Base-by-base conservation (phyloP, 1,140 invertebrate species). In the Drosophila subpulchrella region DNA sequence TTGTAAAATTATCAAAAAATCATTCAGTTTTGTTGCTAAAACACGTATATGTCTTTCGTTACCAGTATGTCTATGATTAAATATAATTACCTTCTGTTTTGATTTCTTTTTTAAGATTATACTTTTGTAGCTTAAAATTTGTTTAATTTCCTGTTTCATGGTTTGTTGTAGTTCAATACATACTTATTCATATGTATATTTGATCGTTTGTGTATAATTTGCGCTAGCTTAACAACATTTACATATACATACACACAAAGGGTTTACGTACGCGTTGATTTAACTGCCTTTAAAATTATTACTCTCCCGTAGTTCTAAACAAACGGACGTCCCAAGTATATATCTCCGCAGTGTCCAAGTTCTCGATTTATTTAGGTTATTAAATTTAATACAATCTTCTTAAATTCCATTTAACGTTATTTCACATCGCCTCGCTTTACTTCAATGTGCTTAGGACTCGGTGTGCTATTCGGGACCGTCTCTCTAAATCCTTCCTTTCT, bases 1-100 rank as follows among this genome's bases (percentile, higher is more conserved):
- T 89, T 89, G 84, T 89, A 89, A 89, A 89, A 89, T 89, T 89
- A 89, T 89, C 84, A 89, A 89, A 89, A 89, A 89, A 89, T 89
- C 84, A 84, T 89, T 81, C 62, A 77, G 80, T 89, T 88, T 88
- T 75, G 58, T 57, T 76, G 73, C 67, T 78, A 78, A 78, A 78
- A 78, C 76, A 78, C 75, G 75, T 65, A 70, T 75, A 75, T 75
- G 75, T 77, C 75, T 77, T 77, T 77, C 74, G 36, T 71, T 71
- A 71, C 51, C 65, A 70, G 51, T 71, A 71, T 50, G 62, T 63
- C 75, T 77, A 77, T 39, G 53, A 60, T 77, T 77, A 77, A 70
- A 77, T 77, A 77, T 61, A 76, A 70, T 77, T 76, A 76, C 50
- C 73, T 44, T 76, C 17, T 42, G 8, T 44, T 80, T 59, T 75